phyloP scores from a whole-genome alignment of 1,140 invertebrate genomes.

The Drosophila guanche region DNA sequence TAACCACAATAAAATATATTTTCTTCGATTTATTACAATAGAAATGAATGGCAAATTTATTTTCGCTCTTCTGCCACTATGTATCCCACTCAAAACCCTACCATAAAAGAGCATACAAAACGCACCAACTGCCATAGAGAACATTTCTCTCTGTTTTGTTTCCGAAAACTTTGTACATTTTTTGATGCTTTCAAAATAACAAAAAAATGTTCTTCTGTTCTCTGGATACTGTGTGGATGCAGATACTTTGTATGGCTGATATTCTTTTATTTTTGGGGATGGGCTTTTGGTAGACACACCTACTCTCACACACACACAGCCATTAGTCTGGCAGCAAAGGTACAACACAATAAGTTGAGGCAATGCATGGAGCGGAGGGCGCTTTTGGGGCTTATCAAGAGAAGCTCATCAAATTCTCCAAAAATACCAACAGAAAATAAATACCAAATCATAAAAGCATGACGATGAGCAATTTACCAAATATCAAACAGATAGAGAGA shows the following conservation, averaged over 20 bases:
- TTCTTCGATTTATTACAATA: no score
- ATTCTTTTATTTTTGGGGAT: constrained; percentile 17
- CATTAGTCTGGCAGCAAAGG: constrained; percentile 5
- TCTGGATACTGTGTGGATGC: constrained; percentile 24
- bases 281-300: constrained; percentile 56
- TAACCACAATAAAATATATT: no score
- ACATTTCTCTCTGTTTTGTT: neutral
- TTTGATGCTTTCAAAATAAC: constrained; percentile 10
- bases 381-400: constrained; percentile 67
- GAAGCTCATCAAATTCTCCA: constrained; percentile 78
- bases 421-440: constrained; percentile 39
- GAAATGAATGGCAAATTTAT: no score
- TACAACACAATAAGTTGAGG: constrained; percentile 72
- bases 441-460: constrained; percentile 81
- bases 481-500: constrained; percentile 39
- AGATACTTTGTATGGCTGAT: constrained; percentile 1
- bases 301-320: constrained; percentile 47
- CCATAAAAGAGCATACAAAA: no score
- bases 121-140: no score
- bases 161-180: constrained; percentile 16
- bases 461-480: constrained; percentile 79
- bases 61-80: no score
- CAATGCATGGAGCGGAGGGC: constrained; percentile 38
- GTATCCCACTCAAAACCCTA: no score
- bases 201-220: neutral